These are phyloP conservation scores for Tetraodon nigroviridis DNA, from an alignment of 2,113 vertebrate genomes.

Conservation along the genomic window DNA sequence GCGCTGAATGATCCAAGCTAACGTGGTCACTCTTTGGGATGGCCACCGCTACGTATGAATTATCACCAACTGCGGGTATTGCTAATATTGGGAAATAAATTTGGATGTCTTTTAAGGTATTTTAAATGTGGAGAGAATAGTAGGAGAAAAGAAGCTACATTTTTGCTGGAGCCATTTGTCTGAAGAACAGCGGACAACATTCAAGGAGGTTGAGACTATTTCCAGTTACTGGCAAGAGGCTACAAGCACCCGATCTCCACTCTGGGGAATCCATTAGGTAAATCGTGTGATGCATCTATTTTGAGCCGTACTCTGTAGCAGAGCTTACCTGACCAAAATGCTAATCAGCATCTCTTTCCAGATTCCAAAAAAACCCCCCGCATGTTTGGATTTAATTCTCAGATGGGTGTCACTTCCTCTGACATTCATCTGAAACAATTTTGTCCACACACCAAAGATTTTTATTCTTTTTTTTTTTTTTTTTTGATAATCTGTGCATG, in stretches of 20 bases:
- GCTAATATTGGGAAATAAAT: not conserved
- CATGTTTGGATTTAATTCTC: conserved; percentile 26
- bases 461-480: not conserved
- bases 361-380: conserved; percentile 21
- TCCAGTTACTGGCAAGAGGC: conserved; percentile 57
- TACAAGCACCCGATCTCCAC: conserved; percentile 41
- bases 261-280: conserved; percentile 40
- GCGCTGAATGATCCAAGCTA: not conserved
- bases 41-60: too few species aligned
- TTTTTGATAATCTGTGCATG: not conserved
- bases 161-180: conserved; percentile 56
- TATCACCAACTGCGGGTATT: not conserved
- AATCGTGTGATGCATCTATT: conserved; percentile 53
- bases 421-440: conserved; percentile 23
- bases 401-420: conserved; percentile 24
- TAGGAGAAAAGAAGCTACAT: conserved; percentile 30
- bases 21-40: not conserved
- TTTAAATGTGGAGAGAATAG: conserved; percentile 8
- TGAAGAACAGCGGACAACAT: conserved; percentile 53
- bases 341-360: conserved; percentile 46
- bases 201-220: conserved; percentile 58
- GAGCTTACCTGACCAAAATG: conserved; percentile 28
- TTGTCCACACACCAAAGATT: not conserved
- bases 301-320: conserved; percentile 30
- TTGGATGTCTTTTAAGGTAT: not conserved